Conservation (phyloP, 2,113 vertebrate species). For the chimpanzee (Pan troglodytes) region DNA sequence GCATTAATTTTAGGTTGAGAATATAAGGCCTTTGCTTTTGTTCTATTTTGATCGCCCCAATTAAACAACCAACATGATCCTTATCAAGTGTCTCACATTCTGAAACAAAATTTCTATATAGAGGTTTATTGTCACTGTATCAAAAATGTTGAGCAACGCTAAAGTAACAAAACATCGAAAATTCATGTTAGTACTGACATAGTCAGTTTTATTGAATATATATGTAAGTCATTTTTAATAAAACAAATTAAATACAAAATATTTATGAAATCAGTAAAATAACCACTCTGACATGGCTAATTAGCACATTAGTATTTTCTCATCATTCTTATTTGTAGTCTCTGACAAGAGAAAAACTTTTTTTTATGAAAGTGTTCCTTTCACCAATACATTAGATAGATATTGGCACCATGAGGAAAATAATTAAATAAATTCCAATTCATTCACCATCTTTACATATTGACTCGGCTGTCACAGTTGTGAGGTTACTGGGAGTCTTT, state of each 20-base stretch:
- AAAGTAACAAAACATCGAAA: neutral
- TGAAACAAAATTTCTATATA: neutral
- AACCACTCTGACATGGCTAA: neutral
- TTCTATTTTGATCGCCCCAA: neutral
- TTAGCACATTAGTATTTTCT: neutral
- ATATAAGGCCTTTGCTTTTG: neutral
- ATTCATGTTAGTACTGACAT: neutral
- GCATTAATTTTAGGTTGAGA: neutral
- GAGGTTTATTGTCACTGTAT: neutral
- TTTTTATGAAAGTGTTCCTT: neutral
- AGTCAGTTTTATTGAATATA: neutral
- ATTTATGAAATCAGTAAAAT: neutral
- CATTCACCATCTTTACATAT: neutral
- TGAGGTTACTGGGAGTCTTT: neutral
- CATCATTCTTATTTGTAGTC: neutral
- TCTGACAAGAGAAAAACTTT: neutral
- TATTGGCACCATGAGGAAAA: neutral
- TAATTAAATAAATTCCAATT: neutral
- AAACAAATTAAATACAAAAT: neutral
- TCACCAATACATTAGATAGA: neutral
- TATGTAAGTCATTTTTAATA: neutral
- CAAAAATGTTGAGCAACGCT: neutral
- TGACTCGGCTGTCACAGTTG: neutral
- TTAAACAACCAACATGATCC: neutral
- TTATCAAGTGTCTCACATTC: neutral